These are phyloP conservation scores for Drosophila koepferae DNA, from an alignment of 2,888 invertebrate species.

Conservation along the genomic window DNA sequence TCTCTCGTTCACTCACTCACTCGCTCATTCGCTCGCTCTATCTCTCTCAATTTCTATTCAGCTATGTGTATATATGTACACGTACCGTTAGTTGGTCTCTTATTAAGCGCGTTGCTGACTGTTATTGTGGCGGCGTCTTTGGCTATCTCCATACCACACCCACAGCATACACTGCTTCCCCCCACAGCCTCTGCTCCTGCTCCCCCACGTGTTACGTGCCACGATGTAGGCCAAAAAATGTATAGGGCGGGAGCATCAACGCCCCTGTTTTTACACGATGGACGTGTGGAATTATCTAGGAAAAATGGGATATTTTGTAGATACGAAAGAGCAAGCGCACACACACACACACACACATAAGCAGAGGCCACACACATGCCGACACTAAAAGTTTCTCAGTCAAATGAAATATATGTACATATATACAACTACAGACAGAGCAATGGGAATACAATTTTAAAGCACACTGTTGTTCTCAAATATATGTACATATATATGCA, in stretches of 20 bases:
- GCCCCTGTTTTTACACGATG: constrained; percentile 54
- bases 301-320: constrained; percentile 59
- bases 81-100: constrained; percentile 30
- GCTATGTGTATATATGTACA: constrained; percentile 22
- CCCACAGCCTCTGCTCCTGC: not conserved
- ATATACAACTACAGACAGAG: constrained; percentile 22
- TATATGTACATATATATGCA: not conserved
- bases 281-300: constrained; percentile 40
- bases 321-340: constrained; percentile 25
- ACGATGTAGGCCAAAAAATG: constrained; percentile 53
- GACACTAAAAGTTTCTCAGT: constrained; percentile 33
- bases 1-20: not conserved
- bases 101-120: constrained; percentile 48
- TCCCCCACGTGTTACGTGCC: constrained; percentile 4
- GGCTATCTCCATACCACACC: not conserved
- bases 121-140: constrained; percentile 8
- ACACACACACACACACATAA: constrained; percentile 3
- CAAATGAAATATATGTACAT: constrained; percentile 18
- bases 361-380: constrained; percentile 16
- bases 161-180: not conserved
- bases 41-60: constrained; percentile 22
- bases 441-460: constrained; percentile 43
- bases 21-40: constrained; percentile 1
- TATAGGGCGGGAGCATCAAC: constrained; percentile 43
- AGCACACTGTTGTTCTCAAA: constrained; percentile 40